A percentile compares a stretch with the other conserved stretches of the same genome.
Conservation (phyloP, 2,797 vertebrate species). For the Furcifer pardalis region DNA sequence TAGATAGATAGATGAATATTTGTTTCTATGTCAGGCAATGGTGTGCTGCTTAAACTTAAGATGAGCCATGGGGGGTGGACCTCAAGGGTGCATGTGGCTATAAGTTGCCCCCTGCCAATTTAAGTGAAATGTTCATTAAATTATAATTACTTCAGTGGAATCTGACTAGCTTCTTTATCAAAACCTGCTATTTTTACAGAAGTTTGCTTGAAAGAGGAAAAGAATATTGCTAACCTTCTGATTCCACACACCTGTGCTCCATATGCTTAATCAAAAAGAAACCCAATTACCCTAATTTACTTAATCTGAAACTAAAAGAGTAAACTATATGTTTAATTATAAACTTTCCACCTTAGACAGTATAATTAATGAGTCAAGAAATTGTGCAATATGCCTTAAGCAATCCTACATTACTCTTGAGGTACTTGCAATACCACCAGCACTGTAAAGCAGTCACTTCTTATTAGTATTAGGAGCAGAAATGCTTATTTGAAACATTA, state of each 20-base stretch:
- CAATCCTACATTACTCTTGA: slow-evolving; percentile 74
- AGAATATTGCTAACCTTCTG: slow-evolving; percentile 27
- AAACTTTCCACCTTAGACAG: slow-evolving; percentile 78
- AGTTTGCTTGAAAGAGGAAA: slow-evolving; percentile 41
- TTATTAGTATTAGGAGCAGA: slow-evolving; percentile 72
- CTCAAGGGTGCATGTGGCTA: neutral
- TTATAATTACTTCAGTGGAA: neutral
- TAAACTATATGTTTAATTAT: slow-evolving; percentile 80
- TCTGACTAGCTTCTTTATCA: neutral
- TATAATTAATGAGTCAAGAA: slow-evolving; percentile 81
- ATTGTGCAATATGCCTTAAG: slow-evolving; percentile 69
- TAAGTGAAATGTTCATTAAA: neutral
- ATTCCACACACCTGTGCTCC: slow-evolving; percentile 59
- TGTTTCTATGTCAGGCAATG: too few species aligned
- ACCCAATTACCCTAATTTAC: slow-evolving; percentile 76
- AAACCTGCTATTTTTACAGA: neutral
- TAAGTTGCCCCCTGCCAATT: too few species aligned
- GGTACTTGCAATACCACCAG: slow-evolving; percentile 60
- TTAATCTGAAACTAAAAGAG: slow-evolving; percentile 68
- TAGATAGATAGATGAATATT: too few species aligned
- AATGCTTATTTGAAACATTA: slow-evolving; percentile 70
- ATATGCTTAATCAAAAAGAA: slow-evolving; percentile 66
- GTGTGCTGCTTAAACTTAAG: too few species aligned
- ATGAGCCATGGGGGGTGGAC: too few species aligned
- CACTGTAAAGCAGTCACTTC: slow-evolving; percentile 68